phyloP scores from a whole-genome alignment of 2,797 vertebrate species.

The Hoplostethus atlanticus region DNA sequence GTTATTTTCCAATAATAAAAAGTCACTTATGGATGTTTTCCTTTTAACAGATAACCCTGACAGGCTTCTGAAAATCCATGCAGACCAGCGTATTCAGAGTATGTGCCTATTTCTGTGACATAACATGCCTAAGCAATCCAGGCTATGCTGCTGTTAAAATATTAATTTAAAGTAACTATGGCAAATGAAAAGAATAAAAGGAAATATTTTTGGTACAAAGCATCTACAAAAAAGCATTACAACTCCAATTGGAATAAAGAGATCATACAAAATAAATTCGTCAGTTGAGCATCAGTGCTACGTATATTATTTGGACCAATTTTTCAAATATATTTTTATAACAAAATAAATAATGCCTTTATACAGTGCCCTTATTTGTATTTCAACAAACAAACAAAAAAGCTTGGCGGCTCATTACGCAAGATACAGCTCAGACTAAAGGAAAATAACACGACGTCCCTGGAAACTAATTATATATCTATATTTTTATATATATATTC shows the following conservation, averaged over 20 bases:
- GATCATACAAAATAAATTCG: slow-evolving; percentile 90
- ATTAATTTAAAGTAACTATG: slow-evolving; percentile 85
- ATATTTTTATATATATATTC: slow-evolving; percentile 84
- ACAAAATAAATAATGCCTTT: slow-evolving; percentile 97
- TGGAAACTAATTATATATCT: slow-evolving; percentile 88
- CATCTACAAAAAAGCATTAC: slow-evolving; percentile 93
- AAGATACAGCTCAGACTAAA: slow-evolving; percentile 93
- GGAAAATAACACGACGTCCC: slow-evolving; percentile 90
- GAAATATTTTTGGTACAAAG: slow-evolving; percentile 93
- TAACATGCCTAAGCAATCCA: slow-evolving; percentile 82
- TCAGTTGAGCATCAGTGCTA: slow-evolving; percentile 90
- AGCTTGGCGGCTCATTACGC: slow-evolving; percentile 91
- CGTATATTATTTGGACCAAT: slow-evolving; percentile 91
- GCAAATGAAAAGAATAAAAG: slow-evolving; percentile 73
- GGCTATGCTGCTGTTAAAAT: slow-evolving; percentile 85
- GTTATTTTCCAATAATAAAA: slow-evolving; percentile 68
- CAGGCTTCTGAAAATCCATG: slow-evolving; percentile 80
- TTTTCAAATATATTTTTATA: slow-evolving; percentile 93
- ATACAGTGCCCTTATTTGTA: slow-evolving; percentile 94
- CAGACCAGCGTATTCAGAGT: slow-evolving; percentile 76
- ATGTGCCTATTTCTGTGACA: slow-evolving; percentile 87
- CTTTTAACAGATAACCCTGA: slow-evolving; percentile 73
- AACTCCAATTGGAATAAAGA: slow-evolving; percentile 91
- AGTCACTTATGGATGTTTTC: slow-evolving; percentile 72
- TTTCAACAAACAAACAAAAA: slow-evolving; percentile 90